phyloP scores from a whole-genome alignment of 2,113 vertebrate species.

The Petrocephalus zakoni region DNA sequence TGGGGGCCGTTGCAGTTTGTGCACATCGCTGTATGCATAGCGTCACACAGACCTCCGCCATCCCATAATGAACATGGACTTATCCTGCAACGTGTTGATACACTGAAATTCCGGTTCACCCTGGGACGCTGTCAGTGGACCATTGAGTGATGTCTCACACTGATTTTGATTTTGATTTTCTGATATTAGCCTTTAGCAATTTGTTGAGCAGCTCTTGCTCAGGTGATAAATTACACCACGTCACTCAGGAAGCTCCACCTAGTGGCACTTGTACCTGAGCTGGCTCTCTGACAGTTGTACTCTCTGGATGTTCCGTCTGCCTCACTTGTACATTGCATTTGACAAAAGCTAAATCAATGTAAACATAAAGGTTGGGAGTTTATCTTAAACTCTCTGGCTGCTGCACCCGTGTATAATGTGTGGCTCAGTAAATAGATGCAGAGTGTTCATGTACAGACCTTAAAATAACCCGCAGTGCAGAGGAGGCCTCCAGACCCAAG shows the following conservation, averaged over 20 bases:
- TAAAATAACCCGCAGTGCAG: background rate
- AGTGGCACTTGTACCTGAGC: background rate
- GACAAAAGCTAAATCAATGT: background rate
- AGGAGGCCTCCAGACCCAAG: background rate
- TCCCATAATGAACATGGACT: background rate
- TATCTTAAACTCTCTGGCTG: background rate
- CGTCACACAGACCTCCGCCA: background rate
- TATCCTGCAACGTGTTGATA: background rate
- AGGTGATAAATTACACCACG: background rate
- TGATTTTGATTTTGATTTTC: background rate
- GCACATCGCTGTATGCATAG: background rate
- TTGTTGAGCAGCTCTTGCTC: background rate
- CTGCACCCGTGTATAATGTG: background rate
- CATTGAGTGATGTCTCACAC: background rate
- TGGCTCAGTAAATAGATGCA: background rate
- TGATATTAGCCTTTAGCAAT: background rate
- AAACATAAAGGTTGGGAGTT: background rate
- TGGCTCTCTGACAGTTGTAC: background rate
- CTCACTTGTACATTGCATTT: background rate
- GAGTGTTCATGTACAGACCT: background rate
- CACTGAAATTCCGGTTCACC: background rate
- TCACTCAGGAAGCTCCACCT: background rate
- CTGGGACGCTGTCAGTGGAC: background rate
- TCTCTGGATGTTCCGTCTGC: background rate
- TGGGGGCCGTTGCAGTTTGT: background rate